Evolutionary conservation across 2,113 vertebrate genomes (phyloP), one percentile per base, ranked within the genome.

Genomic region (Tachycineta bicolor): DNA sequence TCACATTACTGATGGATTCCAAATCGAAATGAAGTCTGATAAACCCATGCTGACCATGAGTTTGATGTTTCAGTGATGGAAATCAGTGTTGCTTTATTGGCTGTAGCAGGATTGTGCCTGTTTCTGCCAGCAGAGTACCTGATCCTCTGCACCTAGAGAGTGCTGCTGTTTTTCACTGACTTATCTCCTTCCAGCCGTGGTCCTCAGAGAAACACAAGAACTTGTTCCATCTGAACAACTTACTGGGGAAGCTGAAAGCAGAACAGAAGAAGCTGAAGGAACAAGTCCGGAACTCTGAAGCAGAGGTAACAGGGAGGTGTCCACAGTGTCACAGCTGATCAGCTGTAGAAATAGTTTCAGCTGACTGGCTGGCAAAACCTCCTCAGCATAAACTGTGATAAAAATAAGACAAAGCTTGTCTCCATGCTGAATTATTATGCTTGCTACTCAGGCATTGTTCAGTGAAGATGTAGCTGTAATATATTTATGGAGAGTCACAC

Each of bases 101-200:
- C 50, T 71, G 1, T 4, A 74, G 70, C 63, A 73, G 37, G 74
- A 76, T 5, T 14, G 13, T 80, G 46, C 58, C 44, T 10, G 2
- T 68, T 92, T 77, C 33, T 73, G 29, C 17, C 55, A 62, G 70
- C 43, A 49, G 60, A 70, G 6, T 26, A 63, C 21, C 34, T 64
- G 73, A 18, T 75, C 10, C 43, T 0, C 0, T 18, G 29, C 11
- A 26, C 33, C 44, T 56, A 37, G 44, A 46, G 11, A 9, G 11
- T 5, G 4, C 70, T 60, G 9, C 53, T 65, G 28, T 25, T 46
- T 79, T 33, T 89, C 89, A 93, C 8, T 26, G 37, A n/a, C 25
- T 73, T 81, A 11, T 90, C 85, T 91, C 64, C 71, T 80, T 96
- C 43, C 91, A 99, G 99, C 98, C 98, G 2, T 98, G 99, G 65